These are phyloP conservation scores for Bombus confusus DNA, from an alignment of 1,140 invertebrate genomes.

Conservation along the genomic window DNA sequence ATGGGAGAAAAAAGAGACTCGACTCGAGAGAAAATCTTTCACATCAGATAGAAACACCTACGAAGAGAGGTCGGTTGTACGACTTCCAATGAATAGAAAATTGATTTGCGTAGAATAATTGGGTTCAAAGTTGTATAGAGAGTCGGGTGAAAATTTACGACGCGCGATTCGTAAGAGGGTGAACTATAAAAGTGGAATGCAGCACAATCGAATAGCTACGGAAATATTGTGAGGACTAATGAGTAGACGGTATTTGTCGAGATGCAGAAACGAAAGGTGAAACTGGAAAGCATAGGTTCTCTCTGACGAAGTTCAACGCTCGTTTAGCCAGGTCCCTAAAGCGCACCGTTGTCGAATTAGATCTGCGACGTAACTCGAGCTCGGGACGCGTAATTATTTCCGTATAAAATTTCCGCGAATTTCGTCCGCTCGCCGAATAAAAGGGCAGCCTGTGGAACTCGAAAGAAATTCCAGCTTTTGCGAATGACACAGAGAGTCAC, in stretches of 20 bases:
- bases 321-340: not conserved
- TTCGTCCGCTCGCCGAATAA: constrained; percentile 1
- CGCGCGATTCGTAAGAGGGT: not conserved
- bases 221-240: not conserved
- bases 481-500: not conserved
- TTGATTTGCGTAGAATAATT: not conserved
- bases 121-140: not conserved
- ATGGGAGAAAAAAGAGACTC: not conserved
- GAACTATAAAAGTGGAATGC: not conserved
- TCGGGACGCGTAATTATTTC: constrained; percentile 39
- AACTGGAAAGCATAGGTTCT: not conserved
- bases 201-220: not conserved
- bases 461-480: not conserved
- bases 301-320: not conserved
- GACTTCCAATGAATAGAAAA: no score
- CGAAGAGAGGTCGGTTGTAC: no score
- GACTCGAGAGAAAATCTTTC: not conserved
- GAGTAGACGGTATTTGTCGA: not conserved
- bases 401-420: constrained; percentile 42
- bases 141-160: not conserved
- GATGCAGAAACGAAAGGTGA: not conserved
- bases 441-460: not conserved
- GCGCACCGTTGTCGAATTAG: constrained; percentile 13
- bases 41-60: not conserved
- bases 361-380: constrained; percentile 19